These are phyloP conservation scores for Caenorhabditis elegans DNA, from an alignment of 1,140 invertebrate species.

Conservation along the genomic window DNA sequence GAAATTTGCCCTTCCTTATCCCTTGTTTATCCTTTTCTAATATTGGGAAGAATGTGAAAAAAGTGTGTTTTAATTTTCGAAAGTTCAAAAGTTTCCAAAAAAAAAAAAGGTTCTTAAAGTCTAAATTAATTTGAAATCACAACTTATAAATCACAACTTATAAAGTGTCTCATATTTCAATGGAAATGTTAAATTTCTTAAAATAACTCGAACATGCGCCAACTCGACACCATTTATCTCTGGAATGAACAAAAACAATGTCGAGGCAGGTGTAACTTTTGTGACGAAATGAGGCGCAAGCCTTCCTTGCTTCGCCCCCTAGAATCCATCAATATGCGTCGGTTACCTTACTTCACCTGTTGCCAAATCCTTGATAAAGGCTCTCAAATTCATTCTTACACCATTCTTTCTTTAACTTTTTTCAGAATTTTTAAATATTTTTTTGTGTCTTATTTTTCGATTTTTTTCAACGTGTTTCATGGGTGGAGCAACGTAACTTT, in stretches of 20 bases:
- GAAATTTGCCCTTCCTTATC: constrained; percentile 17
- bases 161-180: too few species aligned
- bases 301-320: neutral
- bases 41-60: neutral
- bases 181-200: neutral
- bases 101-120: too few species aligned
- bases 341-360: neutral
- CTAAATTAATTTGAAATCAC: too few species aligned
- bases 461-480: neutral
- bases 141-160: too few species aligned
- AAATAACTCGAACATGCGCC: neutral
- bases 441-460: neutral
- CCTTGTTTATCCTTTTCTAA: neutral
- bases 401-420: neutral
- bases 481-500: neutral
- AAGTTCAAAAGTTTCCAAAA: neutral
- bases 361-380: neutral
- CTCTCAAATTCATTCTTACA: neutral
- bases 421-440: too few species aligned
- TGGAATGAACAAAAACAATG: neutral
- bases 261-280: neutral
- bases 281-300: neutral
- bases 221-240: neutral
- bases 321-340: constrained; percentile 2
- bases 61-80: neutral